Conservation (phyloP, 2,113 vertebrate species). For the Butorides virescens region DNA sequence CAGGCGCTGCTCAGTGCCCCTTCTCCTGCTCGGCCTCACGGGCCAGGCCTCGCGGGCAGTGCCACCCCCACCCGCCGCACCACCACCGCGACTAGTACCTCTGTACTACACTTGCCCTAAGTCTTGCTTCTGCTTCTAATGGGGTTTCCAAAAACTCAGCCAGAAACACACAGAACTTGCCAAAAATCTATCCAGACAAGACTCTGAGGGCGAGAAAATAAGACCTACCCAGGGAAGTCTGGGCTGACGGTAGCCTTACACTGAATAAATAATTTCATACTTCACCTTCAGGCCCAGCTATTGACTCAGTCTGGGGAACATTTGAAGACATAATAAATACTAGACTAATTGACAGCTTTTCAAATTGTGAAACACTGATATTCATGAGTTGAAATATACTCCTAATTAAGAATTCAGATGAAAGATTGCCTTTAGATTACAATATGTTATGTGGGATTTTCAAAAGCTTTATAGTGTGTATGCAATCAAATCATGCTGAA, state of each 20-base stretch:
- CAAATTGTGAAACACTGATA: neutral
- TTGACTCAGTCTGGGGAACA: neutral
- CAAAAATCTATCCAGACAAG: neutral
- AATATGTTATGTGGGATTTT: neutral
- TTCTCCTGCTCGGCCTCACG: neutral
- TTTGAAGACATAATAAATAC: constrained; percentile 32
- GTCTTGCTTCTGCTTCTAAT: neutral
- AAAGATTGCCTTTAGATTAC: neutral
- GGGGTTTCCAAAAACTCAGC: neutral
- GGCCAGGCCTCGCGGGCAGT: too few relatives aligned
- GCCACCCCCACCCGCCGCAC: neutral
- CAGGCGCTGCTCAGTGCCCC: too few relatives aligned
- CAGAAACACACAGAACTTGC: neutral
- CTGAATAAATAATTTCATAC: constrained; percentile 9
- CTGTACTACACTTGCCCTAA: neutral
- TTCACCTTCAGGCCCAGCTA: neutral
- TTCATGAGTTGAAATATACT: neutral
- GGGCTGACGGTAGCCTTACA: neutral
- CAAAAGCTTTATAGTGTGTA: neutral
- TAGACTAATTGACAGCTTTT: constrained; percentile 19
- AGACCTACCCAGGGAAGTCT: neutral
- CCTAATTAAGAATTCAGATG: neutral
- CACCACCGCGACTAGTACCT: neutral
- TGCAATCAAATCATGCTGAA: neutral
- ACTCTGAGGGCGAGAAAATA: neutral